Conservation (phyloP, 2,888 invertebrate genomes). For the Biston betularia region DNA sequence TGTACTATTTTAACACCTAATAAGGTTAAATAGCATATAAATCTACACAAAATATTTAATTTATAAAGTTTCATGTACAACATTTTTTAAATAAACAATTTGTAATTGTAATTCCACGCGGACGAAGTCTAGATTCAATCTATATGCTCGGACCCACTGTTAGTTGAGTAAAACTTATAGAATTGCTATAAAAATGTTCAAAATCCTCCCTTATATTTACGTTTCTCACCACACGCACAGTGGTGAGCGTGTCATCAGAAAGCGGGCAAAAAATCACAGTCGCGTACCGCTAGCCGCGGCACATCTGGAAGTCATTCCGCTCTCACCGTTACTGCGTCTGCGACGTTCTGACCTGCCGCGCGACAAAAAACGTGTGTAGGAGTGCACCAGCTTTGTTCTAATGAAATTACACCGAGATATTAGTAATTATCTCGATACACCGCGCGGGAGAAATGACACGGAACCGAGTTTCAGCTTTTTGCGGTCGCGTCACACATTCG, state of each 20-base stretch:
- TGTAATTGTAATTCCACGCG: too few relatives aligned
- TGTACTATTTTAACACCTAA: too few relatives aligned
- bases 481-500: conserved; percentile 26
- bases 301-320: conserved; percentile 82
- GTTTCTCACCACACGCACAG: conserved; percentile 58
- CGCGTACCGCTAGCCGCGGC: conserved; percentile 77
- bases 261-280: conserved; percentile 70
- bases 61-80: too few relatives aligned
- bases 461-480: conserved; percentile 45
- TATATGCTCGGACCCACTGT: too few relatives aligned
- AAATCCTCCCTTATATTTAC: conserved; percentile 48
- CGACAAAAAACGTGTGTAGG: conserved; percentile 70
- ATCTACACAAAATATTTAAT: too few relatives aligned
- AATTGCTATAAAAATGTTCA: neutral
- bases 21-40: too few relatives aligned
- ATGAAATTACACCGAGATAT: conserved; percentile 64
- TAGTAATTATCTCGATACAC: conserved; percentile 64
- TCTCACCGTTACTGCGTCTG: conserved; percentile 71
- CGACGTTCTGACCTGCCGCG: conserved; percentile 56
- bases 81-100: too few relatives aligned
- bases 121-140: too few relatives aligned
- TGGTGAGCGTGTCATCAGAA: conserved; percentile 52
- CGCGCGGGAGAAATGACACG: conserved; percentile 61
- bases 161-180: too few relatives aligned
- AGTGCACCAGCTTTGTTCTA: conserved; percentile 66